Base-by-base conservation (phyloP, 2,113 vertebrate species). In the Megatriorchis doriae region DNA sequence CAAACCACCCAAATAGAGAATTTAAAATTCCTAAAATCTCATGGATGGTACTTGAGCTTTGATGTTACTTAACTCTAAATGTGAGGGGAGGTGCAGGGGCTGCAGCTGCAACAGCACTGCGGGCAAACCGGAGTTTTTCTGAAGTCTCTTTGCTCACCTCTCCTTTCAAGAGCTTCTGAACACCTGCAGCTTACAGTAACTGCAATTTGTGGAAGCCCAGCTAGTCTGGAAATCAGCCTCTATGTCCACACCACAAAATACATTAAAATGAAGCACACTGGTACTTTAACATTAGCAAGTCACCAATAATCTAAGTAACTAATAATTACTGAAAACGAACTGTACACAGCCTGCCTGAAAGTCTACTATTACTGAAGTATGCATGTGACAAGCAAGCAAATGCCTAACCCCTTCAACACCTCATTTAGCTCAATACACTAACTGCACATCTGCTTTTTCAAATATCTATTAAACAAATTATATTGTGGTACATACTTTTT, bases 151-250 rank as follows among this genome's bases (percentile, higher is more conserved):
- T 81, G 27, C 78, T 87, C 78, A 93, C 65, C 65, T 95, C 61
- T 68, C 34, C 38, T 79, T 92, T 68, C 61, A 80, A 93, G 48
- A 91, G 43, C 45, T 85, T n/a, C 56, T 94, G 81, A 94, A 71
- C 95, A 97, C 86, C 95, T 95, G 94, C 91, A 86, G 90, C 56
- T 95, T 73, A 66, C 72, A 91, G 67, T 71, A 87, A 70, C 27
- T 85, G 77, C 48, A 72, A 91, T 84, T 38, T 75, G 77, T 50
- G 36, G 56, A 85, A 94, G 58, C 61, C 81, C 82, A 91, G 83
- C 48, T 82, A 71, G 50, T 58, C 80, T 73, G 66, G 52, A 81
- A 94, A 89, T 87, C 77, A 87, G 43, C 12, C 31, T 47, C 11
- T 56, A 26, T 50, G 26, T 48, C 81, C 66, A 87, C 66, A 63